These are phyloP conservation scores for Andrena flavipes DNA, from an alignment of 2,888 invertebrate genomes.

Conservation along the genomic window DNA sequence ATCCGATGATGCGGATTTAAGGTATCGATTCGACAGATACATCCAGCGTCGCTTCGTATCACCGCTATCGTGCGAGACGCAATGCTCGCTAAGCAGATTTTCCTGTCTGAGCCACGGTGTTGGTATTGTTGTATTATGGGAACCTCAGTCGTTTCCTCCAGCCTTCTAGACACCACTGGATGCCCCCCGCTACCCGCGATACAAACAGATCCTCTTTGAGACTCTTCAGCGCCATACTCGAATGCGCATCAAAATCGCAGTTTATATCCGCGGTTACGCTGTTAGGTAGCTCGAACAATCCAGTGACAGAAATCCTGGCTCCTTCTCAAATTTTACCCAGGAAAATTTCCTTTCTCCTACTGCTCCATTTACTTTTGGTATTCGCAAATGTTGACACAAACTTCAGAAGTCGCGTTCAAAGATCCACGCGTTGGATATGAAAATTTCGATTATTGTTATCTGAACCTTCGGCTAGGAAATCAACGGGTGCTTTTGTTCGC, in stretches of 20 bases:
- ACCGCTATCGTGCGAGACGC: conserved; percentile 22
- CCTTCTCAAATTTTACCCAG: not conserved
- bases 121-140: conserved; percentile 61
- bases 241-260: not conserved
- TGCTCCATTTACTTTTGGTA: no score
- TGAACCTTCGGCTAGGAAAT: no score
- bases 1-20: conserved; percentile 36
- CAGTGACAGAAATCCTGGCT: not conserved
- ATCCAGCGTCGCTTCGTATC: conserved; percentile 36
- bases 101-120: conserved; percentile 68
- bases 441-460: no score
- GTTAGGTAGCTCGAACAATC: not conserved
- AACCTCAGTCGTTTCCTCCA: conserved; percentile 25
- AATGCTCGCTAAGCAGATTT: conserved; percentile 74
- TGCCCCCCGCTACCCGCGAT: not conserved
- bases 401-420: no score
- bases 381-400: no score
- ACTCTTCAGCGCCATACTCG: not conserved
- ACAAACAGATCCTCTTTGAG: conserved; percentile 6
- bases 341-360: not conserved
- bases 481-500: no score
- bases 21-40: conserved; percentile 55
- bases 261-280: not conserved
- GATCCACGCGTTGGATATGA: no score
- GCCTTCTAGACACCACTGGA: conserved; percentile 18